Conservation (phyloP, 2,888 invertebrate species). For the Alloplasta piceator region DNA sequence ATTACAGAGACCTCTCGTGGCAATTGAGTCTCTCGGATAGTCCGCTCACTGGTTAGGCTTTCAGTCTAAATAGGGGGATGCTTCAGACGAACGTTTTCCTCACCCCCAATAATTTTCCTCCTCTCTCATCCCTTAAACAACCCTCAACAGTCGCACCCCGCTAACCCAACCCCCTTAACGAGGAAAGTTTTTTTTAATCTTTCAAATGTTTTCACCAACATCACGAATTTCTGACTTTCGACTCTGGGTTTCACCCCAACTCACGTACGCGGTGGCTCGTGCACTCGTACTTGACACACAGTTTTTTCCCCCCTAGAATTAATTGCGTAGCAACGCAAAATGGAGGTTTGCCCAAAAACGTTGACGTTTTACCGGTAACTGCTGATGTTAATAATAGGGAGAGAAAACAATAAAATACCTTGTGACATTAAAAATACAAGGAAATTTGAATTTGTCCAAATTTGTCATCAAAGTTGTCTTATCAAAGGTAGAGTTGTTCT, state of each 20-base stretch:
- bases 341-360: not conserved
- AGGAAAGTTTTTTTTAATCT: slow-evolving; percentile 83
- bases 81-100: slow-evolving; percentile 62
- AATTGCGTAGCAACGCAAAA: not conserved
- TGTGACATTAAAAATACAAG: too few relatives aligned
- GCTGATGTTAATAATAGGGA: too few relatives aligned
- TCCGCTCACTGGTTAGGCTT: slow-evolving; percentile 60
- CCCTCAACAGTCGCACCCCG: slow-evolving; percentile 55
- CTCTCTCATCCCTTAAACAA: slow-evolving; percentile 35
- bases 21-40: slow-evolving; percentile 78
- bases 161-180: slow-evolving; percentile 76
- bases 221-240: slow-evolving; percentile 82
- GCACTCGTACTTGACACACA: not conserved
- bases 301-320: not conserved
- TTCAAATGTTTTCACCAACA: slow-evolving; percentile 82
- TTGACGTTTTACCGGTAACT: too few relatives aligned
- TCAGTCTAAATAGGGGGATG: slow-evolving; percentile 61
- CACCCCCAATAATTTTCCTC: slow-evolving; percentile 33
- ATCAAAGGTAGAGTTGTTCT: too few relatives aligned
- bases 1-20: slow-evolving; percentile 76
- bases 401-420: too few relatives aligned
- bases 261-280: slow-evolving; percentile 1
- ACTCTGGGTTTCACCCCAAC: slow-evolving; percentile 79
- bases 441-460: too few relatives aligned
- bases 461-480: too few relatives aligned